These are phyloP conservation scores for Conistra vaccinii DNA, from an alignment of 2,888 invertebrate genomes.

Conservation along the genomic window DNA sequence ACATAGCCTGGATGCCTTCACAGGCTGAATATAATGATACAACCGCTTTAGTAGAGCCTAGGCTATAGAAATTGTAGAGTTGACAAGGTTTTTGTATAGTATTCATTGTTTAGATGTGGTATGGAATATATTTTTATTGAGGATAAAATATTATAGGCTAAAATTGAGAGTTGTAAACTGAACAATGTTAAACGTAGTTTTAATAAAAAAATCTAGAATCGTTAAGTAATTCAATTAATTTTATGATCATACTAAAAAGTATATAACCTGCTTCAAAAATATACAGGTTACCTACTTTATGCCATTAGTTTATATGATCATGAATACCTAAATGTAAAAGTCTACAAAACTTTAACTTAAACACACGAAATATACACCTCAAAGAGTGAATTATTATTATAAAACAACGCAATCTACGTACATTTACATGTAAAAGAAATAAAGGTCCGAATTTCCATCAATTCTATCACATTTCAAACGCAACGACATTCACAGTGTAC, in stretches of 20 bases:
- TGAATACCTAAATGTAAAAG: background rate
- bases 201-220: background rate
- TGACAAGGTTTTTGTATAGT: constrained; percentile 23
- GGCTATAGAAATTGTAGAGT: constrained; percentile 66
- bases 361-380: background rate
- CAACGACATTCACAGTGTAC: constrained; percentile 68
- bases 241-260: constrained; percentile 20
- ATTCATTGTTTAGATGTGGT: background rate
- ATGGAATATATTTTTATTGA: too few species aligned
- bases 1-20: constrained; percentile 76
- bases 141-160: background rate
- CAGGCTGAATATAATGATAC: constrained; percentile 82
- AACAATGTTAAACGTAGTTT: background rate
- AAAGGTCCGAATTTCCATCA: constrained; percentile 22
- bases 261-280: background rate
- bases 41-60: constrained; percentile 75
- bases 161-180: background rate
- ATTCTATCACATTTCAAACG: constrained; percentile 71
- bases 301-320: background rate
- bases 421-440: background rate
- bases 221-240: constrained; percentile 14
- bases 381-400: background rate
- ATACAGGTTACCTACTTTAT: background rate
- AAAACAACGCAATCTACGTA: background rate
- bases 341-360: background rate